Percentiles rank a stretch among this genome's conserved stretches.
These are phyloP conservation scores for Aurelia sp. DNA, from an alignment of 30 jellyfish, hydroid and myxozoan genomes.

Conservation along the genomic window DNA sequence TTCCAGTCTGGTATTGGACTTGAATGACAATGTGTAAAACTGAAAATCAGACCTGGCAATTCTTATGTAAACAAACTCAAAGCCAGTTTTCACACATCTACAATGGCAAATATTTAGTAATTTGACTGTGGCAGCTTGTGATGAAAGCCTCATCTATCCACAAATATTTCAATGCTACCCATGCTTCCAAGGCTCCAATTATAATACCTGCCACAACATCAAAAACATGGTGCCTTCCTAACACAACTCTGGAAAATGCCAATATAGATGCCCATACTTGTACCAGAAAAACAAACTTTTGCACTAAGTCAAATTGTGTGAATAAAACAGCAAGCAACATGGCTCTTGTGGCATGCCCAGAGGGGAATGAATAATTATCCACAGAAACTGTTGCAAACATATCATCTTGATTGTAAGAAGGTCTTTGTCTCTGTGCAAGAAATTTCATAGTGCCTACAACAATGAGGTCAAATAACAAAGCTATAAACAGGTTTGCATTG, in stretches of 20 bases:
- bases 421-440: conserved; percentile 72
- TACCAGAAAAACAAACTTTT: neutral
- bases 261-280: conserved; percentile 74
- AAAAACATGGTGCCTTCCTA: conserved; percentile 87
- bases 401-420: conserved; percentile 78
- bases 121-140: neutral
- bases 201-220: conserved; percentile 89
- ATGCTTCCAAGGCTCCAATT: conserved; percentile 77
- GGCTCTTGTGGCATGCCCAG: conserved; percentile 98
- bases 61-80: too few relatives aligned
- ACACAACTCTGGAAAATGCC: conserved; percentile 79
- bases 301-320: neutral
- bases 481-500: conserved; percentile 42
- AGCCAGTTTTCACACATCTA: too few relatives aligned
- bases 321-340: conserved; percentile 58
- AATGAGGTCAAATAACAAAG: conserved; percentile 72
- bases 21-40: too few relatives aligned
- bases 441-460: conserved; percentile 72
- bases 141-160: conserved; percentile 31
- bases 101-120: neutral
- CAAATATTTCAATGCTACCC: neutral
- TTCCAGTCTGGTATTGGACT: too few relatives aligned
- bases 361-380: conserved; percentile 90
- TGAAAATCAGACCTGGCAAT: too few relatives aligned
- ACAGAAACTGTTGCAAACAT: conserved; percentile 72